Base-by-base conservation (phyloP, 92 coral and sea anemone species). In the Umimayanthus chanpuru region DNA sequence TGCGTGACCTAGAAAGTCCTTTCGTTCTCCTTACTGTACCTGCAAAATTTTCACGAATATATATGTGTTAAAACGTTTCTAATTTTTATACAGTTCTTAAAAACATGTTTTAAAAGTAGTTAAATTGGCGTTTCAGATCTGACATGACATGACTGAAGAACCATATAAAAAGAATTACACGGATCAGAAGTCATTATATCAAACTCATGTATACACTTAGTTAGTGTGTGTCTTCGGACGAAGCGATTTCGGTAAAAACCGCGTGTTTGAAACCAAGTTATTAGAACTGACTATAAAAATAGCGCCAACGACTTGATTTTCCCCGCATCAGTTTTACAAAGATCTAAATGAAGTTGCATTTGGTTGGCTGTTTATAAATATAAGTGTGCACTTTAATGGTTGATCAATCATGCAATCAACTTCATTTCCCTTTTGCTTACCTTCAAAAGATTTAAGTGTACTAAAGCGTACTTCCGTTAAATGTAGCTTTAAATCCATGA, bases 111-210 rank as follows among this genome's bases (percentile, higher is more conserved):
- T 32, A 11, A 72, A 18, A 39, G 6, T 18, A 6, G 9, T 43
- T 39, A 36, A 4, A 43, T 75, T 20, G 16, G 26, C 47, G 25
- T n/a, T 20, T 75, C 53, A 75, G 20, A 43, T 39, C 50, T 15
- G 25, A 38, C 6, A 32, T 1, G 7, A 6, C 3, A 6, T 32
- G 2, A 38, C 26, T 20, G 9, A 25, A 43, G 2, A 23, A 49
- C 58, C 38, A 40, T 78, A n/a, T 18, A 3, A 49, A 47, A 8
- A 28, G 20, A n/a, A 47, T 2, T 78, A 26, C 38, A 78, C 65
- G 82, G 82, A 78, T 78, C 82, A 47, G 9, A 25, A 78, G 38
- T 47, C 29, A n/a, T 47, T 23, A 15, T 78, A 39, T 23, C 55
- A 43, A 5, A 21, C 6, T 26, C n/a, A 32, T 36, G 47, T 6